Base-by-base conservation (phyloP, 2,888 invertebrate species). In the Tipula lateralis region DNA sequence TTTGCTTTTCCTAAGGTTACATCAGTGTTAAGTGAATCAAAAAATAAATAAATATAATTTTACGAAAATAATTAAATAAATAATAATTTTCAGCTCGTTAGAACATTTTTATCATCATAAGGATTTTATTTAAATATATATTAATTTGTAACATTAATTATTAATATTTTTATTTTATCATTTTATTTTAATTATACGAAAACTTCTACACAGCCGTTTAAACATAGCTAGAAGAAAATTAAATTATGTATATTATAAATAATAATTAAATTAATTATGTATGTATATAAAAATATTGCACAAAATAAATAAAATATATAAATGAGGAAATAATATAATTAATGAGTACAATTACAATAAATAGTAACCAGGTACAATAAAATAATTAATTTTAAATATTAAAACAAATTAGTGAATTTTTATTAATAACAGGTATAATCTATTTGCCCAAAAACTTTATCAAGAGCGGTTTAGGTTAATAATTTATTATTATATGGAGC, bases 151-250 rank as follows among this genome's bases (percentile, higher is more conserved):
- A 66, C 66, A 66, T 66, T 66, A 66, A 66, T 66, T 66, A 9
- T 66, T 66, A 24, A 24, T 66, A 1, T 66, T 66, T 66, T 66
- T 24, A 66, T 66, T 9, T 66, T 66, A 66, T 66, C 19, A 12
- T 24, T n/a, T 24, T 66, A 66, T 66, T 66, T 66, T 24, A 9
- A 13, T 39, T 44, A 4, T 66, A 24, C 24, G 66, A 66, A 66
- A 66, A 66, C 9, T 66, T 66, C 66, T 66, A 66, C 66, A 66
- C 66, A 66, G 66, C 66, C 66, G 66, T 66, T 66, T 66, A 66
- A 66, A 50, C 19, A 66, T 66, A 66, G 66, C 66, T 66, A 24
- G 66, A 66, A 66, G 66, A 66, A 66, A 66, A 66, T 66, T 66
- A 66, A 66, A 50, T 50, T 16, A 36, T 50, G 16, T 16, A 12